phyloP scores from a whole-genome alignment of 2,888 invertebrate species.

The Parascotia fuliginaria region DNA sequence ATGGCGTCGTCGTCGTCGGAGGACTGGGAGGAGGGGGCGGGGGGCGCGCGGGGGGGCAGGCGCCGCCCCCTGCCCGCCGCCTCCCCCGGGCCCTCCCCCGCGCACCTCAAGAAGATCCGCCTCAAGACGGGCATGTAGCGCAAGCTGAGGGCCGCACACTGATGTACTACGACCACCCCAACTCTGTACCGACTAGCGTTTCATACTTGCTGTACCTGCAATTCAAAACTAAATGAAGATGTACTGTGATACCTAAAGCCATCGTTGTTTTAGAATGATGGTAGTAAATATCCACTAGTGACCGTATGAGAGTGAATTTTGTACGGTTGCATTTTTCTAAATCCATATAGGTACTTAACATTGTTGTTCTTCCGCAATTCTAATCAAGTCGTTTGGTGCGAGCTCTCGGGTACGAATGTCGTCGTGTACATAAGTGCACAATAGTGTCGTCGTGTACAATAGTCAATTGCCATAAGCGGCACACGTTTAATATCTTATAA shows the following conservation, averaged over 20 bases:
- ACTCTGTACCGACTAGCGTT: neutral
- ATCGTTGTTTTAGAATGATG: too few species aligned
- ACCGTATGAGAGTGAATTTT: too few species aligned
- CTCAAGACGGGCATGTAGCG: constrained; percentile 76
- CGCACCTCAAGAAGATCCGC: constrained; percentile 76
- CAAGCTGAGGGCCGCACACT: constrained; percentile 49
- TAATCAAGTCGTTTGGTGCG: neutral
- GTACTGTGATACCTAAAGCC: too few species aligned
- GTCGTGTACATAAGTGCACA: constrained; percentile 1
- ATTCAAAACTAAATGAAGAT: too few species aligned
- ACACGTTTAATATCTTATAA: neutral
- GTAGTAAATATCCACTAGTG: too few species aligned
- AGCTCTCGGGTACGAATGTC: too few species aligned
- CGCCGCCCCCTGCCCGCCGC: constrained; percentile 50
- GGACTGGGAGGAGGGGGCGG: constrained; percentile 57
- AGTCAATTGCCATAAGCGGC: constrained; percentile 1
- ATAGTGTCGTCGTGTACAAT: neutral
- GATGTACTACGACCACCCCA: constrained; percentile 8
- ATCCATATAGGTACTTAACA: too few species aligned
- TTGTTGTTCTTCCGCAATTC: neutral
- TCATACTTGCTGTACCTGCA: too few species aligned
- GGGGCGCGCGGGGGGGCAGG: constrained; percentile 68
- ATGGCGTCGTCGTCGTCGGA: constrained; percentile 70
- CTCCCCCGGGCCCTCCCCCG: constrained; percentile 61
- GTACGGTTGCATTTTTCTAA: too few species aligned